phyloP scores from a whole-genome alignment of 2,888 invertebrate species.

The Dicyrtoma fusca region DNA sequence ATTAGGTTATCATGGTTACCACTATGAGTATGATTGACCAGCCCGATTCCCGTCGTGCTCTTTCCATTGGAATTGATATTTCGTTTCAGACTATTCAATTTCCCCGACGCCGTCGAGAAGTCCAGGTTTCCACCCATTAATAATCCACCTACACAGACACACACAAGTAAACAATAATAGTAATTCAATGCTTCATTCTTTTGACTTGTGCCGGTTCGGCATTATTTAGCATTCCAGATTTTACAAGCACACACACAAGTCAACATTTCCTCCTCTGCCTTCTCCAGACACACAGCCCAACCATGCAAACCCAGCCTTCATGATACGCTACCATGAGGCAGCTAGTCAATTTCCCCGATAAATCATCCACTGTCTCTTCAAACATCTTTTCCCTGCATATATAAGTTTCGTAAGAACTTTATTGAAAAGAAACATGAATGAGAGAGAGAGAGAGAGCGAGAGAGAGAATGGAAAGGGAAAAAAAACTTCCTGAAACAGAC shows the following conservation, averaged over 20 bases:
- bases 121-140: slow-evolving; percentile 54
- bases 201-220: background rate
- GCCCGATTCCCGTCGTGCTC: slow-evolving; percentile 53
- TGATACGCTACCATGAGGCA: no score
- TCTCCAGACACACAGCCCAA: background rate
- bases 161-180: slow-evolving; percentile 20
- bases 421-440: no score
- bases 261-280: slow-evolving; percentile 9
- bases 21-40: slow-evolving; percentile 45
- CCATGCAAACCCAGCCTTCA: no score
- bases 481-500: no score
- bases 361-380: slow-evolving; percentile 4
- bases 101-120: slow-evolving; percentile 51
- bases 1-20: slow-evolving; percentile 53
- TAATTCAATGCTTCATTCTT: no score
- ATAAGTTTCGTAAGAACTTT: no score
- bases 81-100: slow-evolving; percentile 55
- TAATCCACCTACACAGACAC: slow-evolving; percentile 52
- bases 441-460: no score
- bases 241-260: background rate
- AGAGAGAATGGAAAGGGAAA: no score
- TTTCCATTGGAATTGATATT: slow-evolving; percentile 56
- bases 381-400: no score
- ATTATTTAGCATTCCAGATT: background rate
- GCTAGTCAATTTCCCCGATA: slow-evolving; percentile 11